phyloP scores from a whole-genome alignment of 2,888 invertebrate genomes.

The Tachystola acroxantha region DNA sequence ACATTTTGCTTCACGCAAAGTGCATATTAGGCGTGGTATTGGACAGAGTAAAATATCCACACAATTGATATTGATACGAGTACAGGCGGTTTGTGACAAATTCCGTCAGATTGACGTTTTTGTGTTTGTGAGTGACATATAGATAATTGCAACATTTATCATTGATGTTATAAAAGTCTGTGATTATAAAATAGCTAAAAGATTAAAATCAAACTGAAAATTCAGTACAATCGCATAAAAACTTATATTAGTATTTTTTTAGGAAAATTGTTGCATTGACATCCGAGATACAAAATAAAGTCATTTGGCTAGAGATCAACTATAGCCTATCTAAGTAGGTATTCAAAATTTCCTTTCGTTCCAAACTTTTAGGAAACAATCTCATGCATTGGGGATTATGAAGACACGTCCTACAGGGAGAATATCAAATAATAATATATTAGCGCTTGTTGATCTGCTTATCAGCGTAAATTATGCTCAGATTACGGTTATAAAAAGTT shows the following conservation, averaged over 20 bases:
- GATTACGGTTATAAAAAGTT: conserved; percentile 72
- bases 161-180: too few species aligned
- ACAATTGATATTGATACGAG: conserved; percentile 34
- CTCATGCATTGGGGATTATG: conserved; percentile 21
- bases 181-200: too few species aligned
- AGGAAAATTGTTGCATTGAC: too few species aligned
- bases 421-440: conserved; percentile 44
- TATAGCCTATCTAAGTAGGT: too few species aligned
- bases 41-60: conserved; percentile 27
- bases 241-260: too few species aligned
- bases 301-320: too few species aligned
- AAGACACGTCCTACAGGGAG: conserved; percentile 22
- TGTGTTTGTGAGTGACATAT: conserved; percentile 11
- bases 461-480: conserved; percentile 69
- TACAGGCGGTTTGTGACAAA: conserved; percentile 32
- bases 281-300: too few species aligned
- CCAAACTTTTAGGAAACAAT: too few species aligned
- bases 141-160: too few species aligned
- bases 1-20: conserved; percentile 6
- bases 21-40: conserved; percentile 10
- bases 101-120: conserved; percentile 30
- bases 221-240: too few species aligned
- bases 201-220: too few species aligned
- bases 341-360: too few species aligned
- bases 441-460: conserved; percentile 58